A percentile compares a stretch with the other conserved stretches of the same genome.
phyloP scores from a whole-genome alignment of 92 coral and sea anemone genomes.

The Scolanthus callimorphus region DNA sequence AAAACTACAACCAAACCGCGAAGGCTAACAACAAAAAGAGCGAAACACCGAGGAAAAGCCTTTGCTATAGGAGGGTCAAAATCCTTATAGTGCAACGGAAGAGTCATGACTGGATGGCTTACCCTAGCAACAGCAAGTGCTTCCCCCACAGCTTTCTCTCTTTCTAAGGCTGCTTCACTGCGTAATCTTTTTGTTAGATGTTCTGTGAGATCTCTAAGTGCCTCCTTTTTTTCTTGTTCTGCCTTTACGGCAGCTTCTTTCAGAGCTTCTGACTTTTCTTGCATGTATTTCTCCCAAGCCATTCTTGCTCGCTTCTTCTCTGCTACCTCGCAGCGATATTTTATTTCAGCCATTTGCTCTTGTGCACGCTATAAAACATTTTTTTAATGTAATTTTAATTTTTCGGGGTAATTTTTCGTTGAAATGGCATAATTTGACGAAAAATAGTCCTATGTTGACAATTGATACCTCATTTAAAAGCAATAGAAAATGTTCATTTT shows the following conservation, averaged over 20 bases:
- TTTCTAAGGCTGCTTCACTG: slow-evolving; percentile 73
- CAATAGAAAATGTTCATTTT: too few relatives aligned
- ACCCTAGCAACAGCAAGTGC: slow-evolving; percentile 77
- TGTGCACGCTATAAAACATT: slow-evolving; percentile 88
- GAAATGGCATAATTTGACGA: too few relatives aligned
- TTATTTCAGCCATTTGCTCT: slow-evolving; percentile 82
- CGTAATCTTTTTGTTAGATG: slow-evolving; percentile 54
- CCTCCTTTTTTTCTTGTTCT: slow-evolving; percentile 65
- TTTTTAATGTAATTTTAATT: too few relatives aligned
- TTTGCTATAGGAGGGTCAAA: too few relatives aligned
- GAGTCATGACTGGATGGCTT: background rate
- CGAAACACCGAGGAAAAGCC: too few relatives aligned
- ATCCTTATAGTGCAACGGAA: background rate
- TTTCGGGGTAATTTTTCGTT: too few relatives aligned
- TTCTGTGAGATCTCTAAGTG: slow-evolving; percentile 61
- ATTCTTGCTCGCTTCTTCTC: slow-evolving; percentile 89
- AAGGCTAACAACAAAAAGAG: too few relatives aligned
- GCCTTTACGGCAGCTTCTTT: slow-evolving; percentile 68
- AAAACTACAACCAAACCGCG: too few relatives aligned
- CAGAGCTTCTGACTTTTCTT: slow-evolving; percentile 69
- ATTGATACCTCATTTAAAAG: too few relatives aligned
- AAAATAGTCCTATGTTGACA: too few relatives aligned
- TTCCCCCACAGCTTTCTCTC: slow-evolving; percentile 71
- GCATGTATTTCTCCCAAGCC: slow-evolving; percentile 65
- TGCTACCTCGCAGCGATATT: slow-evolving; percentile 91